phyloP scores from a whole-genome alignment of 2,113 vertebrate genomes.

The Mugil cephalus region DNA sequence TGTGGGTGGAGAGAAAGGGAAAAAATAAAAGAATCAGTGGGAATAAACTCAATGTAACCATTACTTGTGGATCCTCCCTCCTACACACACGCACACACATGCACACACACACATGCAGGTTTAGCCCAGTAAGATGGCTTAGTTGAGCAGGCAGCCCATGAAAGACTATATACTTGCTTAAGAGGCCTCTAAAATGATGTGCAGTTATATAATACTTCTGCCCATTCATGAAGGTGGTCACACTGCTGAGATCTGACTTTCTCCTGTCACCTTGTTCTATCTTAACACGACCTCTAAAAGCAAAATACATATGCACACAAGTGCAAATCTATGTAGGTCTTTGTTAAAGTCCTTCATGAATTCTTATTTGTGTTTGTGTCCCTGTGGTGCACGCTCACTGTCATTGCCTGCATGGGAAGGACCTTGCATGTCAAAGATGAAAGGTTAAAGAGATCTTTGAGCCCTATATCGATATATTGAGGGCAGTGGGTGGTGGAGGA shows the following conservation, averaged over 20 bases:
- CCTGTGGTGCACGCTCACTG: neutral
- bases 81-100: constrained; percentile 18
- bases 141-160: constrained; percentile 38
- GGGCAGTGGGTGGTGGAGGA: constrained; percentile 15
- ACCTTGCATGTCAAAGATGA: constrained; percentile 6
- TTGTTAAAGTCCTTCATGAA: neutral
- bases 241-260: constrained; percentile 18
- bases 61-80: constrained; percentile 51
- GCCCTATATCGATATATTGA: neutral
- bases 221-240: constrained; percentile 19
- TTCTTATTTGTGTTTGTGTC: neutral
- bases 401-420: constrained; percentile 7
- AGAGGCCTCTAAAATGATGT: constrained; percentile 41
- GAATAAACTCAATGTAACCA: constrained; percentile 52
- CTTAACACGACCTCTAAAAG: neutral
- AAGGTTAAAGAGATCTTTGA: constrained; percentile 16
- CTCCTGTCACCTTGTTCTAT: neutral
- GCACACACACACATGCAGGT: constrained; percentile 28
- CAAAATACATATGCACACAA: neutral
- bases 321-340: too few relatives aligned
- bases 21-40: constrained; percentile 49
- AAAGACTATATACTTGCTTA: constrained; percentile 29
- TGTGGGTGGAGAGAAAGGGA: constrained; percentile 37
- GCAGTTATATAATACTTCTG: constrained; percentile 34
- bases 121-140: constrained; percentile 46